phyloP scores from a whole-genome alignment of 2,888 invertebrate species.

The Colostygia pectinataria region DNA sequence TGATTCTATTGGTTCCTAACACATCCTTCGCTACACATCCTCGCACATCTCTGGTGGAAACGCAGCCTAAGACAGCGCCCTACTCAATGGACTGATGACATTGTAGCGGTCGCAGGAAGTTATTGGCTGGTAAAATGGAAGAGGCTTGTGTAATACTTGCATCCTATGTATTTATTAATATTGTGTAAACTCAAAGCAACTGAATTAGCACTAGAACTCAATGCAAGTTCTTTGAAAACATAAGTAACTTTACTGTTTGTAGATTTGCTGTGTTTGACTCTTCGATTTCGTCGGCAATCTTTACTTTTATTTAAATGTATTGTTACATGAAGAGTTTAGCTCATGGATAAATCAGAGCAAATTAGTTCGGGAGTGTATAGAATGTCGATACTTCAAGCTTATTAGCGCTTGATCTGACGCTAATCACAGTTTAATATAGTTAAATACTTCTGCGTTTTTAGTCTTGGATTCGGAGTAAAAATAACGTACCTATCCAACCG shows the following conservation, averaged over 20 bases:
- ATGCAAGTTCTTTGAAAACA: too few relatives aligned
- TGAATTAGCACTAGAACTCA: too few relatives aligned
- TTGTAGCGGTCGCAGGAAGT: too few relatives aligned
- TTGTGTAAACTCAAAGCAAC: too few relatives aligned
- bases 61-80: too few relatives aligned
- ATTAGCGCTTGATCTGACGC: conserved; percentile 53
- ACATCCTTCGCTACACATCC: too few relatives aligned
- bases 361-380: conserved; percentile 44
- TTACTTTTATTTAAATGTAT: conserved; percentile 77
- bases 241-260: conserved; percentile 1
- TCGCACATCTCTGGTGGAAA: too few relatives aligned
- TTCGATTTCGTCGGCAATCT: conserved; percentile 61
- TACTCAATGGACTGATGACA: too few relatives aligned
- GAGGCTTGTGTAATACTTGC: too few relatives aligned
- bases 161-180: too few relatives aligned
- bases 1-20: too few relatives aligned
- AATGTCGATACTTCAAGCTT: conserved; percentile 61
- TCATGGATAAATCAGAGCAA: conserved; percentile 32
- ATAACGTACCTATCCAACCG: background rate
- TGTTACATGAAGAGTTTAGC: conserved; percentile 55
- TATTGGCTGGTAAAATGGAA: too few relatives aligned
- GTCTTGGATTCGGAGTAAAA: conserved; percentile 2
- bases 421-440: conserved; percentile 57
- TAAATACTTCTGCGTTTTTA: background rate
- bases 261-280: background rate